Conservation (phyloP, 2,797 vertebrate genomes). For the Muscicapa comitata region DNA sequence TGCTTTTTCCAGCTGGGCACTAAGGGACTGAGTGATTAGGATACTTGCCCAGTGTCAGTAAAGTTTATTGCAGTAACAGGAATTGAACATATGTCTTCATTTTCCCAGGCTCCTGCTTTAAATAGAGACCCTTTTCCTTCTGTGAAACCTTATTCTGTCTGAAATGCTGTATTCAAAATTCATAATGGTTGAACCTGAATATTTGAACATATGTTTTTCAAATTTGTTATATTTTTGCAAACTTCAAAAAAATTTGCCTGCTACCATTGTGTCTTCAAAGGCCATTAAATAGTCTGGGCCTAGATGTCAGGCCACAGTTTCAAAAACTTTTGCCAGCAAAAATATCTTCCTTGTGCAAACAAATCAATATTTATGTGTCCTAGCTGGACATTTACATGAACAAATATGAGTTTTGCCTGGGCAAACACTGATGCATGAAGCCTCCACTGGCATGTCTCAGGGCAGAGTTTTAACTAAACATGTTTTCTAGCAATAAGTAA, state of each 20-base stretch:
- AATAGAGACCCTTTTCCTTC: constrained; percentile 8
- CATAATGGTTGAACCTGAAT: not conserved
- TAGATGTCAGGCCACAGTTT: not conserved
- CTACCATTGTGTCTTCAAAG: not conserved
- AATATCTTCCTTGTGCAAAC: constrained; percentile 40
- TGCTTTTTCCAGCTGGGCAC: not conserved
- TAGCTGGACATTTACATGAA: constrained; percentile 55
- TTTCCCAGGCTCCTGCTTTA: constrained; percentile 12
- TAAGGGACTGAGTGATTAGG: not conserved
- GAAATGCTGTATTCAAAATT: not conserved
- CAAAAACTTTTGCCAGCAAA: constrained; percentile 34
- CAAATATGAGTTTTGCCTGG: constrained; percentile 45
- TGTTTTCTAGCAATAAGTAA: constrained; percentile 12
- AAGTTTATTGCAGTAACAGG: constrained; percentile 7
- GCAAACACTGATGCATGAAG: constrained; percentile 26
- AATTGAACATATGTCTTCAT: not conserved
- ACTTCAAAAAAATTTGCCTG: not conserved
- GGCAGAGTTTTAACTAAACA: not conserved
- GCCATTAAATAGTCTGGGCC: not conserved
- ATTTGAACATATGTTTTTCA: not conserved
- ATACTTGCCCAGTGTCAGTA: not conserved
- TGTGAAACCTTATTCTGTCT: constrained; percentile 19
- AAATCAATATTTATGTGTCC: constrained; percentile 53
- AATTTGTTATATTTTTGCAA: not conserved
- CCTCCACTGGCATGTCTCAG: not conserved